Base-by-base conservation (phyloP, 2,888 invertebrate species). In the Adelognathus sp. region DNA sequence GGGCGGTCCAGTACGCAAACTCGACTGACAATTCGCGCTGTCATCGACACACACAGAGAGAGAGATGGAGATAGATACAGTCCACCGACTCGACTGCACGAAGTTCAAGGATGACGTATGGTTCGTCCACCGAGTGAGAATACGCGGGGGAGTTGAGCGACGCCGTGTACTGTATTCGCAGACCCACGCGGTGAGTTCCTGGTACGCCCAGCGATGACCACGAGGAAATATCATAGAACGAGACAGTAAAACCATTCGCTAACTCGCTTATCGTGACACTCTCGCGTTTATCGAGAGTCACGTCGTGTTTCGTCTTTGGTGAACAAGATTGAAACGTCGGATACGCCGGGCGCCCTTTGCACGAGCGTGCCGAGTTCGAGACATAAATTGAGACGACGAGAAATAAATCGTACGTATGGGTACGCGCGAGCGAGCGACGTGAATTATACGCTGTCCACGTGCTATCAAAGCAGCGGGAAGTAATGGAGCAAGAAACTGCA, bases 31-130 rank as follows among this genome's bases (percentile, higher is more conserved):
- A 88, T 88, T 87, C 86, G 85, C 84, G 84, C 87, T 87, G 88
- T 88, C 88, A 89, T 89, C 88, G 82, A 82, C 88, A 82, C 83
- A 83, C 87, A 52, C 52, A 76, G n/a, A n/a, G n/a, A n/a, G n/a
- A n/a, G n/a, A n/a, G n/a, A n/a, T n/a, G n/a, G n/a, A n/a, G n/a
- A n/a, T n/a, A n/a, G 60, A 71, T 60, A 72, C 52, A 41, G 58
- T 54, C 52, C 41, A 11, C n/a, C 54, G 71, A 54, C 27, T 52
- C 71, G 29, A 67, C 54, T 41, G 52, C 60, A 11, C 52, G 14
- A 4, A 60, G 71, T 76, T 76, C 76, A 50, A 76, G 70, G 64
- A 41, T 76, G 71, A 76, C 63, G 52, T 66, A 66, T 76, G 50
- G 76, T 33, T 56, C 21, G 31, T 27, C 69, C 14, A 33, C 44